Evolutionary conservation across 2,888 invertebrate species (phyloP).

Genomic region (Epinotia bilunana): DNA sequence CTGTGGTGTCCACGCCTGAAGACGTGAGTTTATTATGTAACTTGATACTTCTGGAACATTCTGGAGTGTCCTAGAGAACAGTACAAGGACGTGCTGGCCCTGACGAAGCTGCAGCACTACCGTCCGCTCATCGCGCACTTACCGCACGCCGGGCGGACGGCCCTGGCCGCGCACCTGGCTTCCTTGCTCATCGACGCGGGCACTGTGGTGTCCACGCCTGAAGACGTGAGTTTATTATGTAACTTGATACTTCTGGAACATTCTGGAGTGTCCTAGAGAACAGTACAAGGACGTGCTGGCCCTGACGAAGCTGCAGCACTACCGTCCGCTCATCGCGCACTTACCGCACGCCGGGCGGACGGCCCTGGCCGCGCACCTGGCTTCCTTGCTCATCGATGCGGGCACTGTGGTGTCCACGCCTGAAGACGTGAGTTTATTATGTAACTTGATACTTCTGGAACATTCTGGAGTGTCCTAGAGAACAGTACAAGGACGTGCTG

Average conservation of each 20-base stretch:
- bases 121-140: constrained; percentile 93
- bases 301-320: constrained; percentile 94
- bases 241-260: too few species aligned
- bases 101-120: constrained; percentile 82
- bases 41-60: too few species aligned
- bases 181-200: constrained; percentile 86
- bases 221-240: too few species aligned
- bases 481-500: constrained; percentile 96
- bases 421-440: constrained; percentile 78
- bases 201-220: too few species aligned
- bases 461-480: constrained; percentile 59
- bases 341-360: constrained; percentile 95
- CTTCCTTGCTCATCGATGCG: constrained; percentile 95
- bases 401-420: constrained; percentile 94
- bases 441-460: too few species aligned
- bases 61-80: too few species aligned
- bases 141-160: constrained; percentile 79
- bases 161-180: constrained; percentile 93
- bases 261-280: constrained; percentile 81
- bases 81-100: too few species aligned
- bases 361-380: constrained; percentile 93
- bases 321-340: constrained; percentile 91
- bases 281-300: constrained; percentile 96
- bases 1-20: background rate
- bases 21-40: background rate